phyloP scores from a whole-genome alignment of 2,797 vertebrate genomes.

The Gallinago nigripennis region DNA sequence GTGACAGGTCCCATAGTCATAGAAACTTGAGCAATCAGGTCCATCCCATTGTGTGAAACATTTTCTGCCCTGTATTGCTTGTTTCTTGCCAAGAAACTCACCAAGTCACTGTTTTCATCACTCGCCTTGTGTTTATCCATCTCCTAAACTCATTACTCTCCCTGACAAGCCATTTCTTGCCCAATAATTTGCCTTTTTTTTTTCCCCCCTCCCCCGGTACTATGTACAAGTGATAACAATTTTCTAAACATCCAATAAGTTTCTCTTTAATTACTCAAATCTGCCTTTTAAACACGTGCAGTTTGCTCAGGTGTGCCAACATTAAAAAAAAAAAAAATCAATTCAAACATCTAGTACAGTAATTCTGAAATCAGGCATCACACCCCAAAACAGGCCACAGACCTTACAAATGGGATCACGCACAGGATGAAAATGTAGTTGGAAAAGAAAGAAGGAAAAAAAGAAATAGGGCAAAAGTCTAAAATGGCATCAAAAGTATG shows the following conservation, averaged over 20 bases:
- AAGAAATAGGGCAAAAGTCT: not conserved
- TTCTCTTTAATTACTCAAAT: slow-evolving; percentile 22
- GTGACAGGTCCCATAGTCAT: not conserved
- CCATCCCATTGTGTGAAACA: not conserved
- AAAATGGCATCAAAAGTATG: not conserved
- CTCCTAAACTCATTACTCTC: slow-evolving; percentile 47
- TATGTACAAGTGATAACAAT: not conserved
- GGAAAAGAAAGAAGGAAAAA: not conserved
- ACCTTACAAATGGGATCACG: not conserved
- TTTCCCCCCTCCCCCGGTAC: not conserved
- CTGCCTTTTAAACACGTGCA: not conserved
- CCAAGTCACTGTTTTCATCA: slow-evolving; percentile 39
- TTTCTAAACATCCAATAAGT: slow-evolving; percentile 5
- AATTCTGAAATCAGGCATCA: not conserved
- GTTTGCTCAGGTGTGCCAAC: not conserved
- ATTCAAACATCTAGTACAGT: not conserved
- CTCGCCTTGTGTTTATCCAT: slow-evolving; percentile 50
- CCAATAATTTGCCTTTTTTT: not conserved
- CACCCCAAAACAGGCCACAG: not conserved
- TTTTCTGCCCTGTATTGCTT: not conserved
- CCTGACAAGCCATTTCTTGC: slow-evolving; percentile 46
- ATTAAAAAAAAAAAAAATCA: not conserved
- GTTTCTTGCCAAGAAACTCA: slow-evolving; percentile 38
- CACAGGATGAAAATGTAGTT: not conserved
- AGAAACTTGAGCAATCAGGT: slow-evolving; percentile 3